Percentiles rank a stretch among this genome's conserved stretches.
These are phyloP conservation scores for Antechinus flavipes DNA, from an alignment of 2,113 vertebrate species.

Conservation along the genomic window DNA sequence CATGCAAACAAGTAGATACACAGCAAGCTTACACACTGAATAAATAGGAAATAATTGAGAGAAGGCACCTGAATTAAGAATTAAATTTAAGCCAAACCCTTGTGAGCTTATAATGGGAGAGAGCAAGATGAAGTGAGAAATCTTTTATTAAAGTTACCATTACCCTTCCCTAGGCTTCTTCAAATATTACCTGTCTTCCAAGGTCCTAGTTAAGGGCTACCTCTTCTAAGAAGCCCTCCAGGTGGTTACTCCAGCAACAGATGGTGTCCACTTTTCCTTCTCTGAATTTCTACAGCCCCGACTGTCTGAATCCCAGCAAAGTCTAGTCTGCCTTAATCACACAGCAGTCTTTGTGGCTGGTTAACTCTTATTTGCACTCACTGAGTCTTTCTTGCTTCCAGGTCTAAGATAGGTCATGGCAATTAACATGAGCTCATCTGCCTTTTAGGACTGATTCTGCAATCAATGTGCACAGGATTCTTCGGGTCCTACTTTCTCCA, in stretches of 20 bases:
- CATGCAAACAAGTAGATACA: not conserved
- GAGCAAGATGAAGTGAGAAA: not conserved
- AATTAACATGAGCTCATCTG: not conserved
- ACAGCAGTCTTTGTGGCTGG: not conserved
- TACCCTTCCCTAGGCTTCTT: not conserved
- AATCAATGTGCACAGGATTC: not conserved
- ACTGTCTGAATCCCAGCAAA: not conserved
- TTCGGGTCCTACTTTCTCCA: not conserved
- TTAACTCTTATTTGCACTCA: not conserved
- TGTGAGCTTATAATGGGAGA: not conserved
- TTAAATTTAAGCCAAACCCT: not conserved
- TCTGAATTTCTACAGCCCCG: not conserved
- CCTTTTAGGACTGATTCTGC: not conserved
- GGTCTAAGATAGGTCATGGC: not conserved
- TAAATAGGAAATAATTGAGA: not conserved
- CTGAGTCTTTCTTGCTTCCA: not conserved
- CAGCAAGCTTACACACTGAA: not conserved
- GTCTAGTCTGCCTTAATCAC: not conserved
- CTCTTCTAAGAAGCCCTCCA: not conserved
- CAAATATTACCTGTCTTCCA: not conserved
- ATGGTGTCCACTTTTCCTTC: not conserved
- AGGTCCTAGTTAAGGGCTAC: not conserved
- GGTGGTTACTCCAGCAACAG: not conserved
- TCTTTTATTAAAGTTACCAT: not conserved
- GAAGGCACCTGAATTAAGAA: not conserved